Conservation (phyloP, 2,797 vertebrate genomes). For the Tenualosa thibaudeaui region DNA sequence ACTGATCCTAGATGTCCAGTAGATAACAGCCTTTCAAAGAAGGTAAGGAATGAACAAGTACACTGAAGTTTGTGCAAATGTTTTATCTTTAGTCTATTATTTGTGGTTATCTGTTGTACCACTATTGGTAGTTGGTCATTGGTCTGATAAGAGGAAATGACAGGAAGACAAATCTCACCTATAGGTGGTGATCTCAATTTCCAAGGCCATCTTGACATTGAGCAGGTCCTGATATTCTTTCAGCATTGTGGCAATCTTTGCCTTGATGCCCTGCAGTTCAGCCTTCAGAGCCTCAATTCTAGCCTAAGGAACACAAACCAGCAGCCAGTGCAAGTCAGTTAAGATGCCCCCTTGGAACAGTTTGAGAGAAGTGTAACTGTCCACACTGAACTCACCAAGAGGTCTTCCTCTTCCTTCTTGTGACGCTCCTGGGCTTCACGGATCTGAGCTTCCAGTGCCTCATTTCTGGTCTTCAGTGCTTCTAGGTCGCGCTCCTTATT, state of each 20-base stretch:
- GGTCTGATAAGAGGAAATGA: background rate
- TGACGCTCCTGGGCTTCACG: constrained; percentile 62
- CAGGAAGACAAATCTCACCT: constrained; percentile 59
- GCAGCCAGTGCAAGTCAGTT: background rate
- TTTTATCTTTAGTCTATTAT: background rate
- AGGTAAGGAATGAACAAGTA: too few relatives aligned
- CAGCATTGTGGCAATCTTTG: constrained; percentile 76
- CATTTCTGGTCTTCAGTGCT: constrained; percentile 66
- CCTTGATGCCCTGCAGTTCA: constrained; percentile 71
- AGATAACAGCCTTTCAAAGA: too few relatives aligned
- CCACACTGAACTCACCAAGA: constrained; percentile 54
- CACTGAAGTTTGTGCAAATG: too few relatives aligned
- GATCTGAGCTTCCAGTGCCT: constrained; percentile 68
- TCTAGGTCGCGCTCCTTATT: constrained; percentile 74
- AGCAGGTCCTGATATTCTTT: constrained; percentile 79
- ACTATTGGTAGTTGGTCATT: background rate
- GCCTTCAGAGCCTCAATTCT: constrained; percentile 63
- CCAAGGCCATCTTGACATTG: constrained; percentile 79
- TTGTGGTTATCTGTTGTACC: background rate
- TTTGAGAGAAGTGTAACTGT: background rate
- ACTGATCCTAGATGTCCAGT: background rate
- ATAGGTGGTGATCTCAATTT: constrained; percentile 81
- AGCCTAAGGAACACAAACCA: constrained; percentile 56
- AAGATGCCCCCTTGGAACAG: background rate
- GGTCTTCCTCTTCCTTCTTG: constrained; percentile 57